These are phyloP conservation scores for Cyrtorhinus lividipennis DNA, from an alignment of 1,140 invertebrate species.

Conservation along the genomic window DNA sequence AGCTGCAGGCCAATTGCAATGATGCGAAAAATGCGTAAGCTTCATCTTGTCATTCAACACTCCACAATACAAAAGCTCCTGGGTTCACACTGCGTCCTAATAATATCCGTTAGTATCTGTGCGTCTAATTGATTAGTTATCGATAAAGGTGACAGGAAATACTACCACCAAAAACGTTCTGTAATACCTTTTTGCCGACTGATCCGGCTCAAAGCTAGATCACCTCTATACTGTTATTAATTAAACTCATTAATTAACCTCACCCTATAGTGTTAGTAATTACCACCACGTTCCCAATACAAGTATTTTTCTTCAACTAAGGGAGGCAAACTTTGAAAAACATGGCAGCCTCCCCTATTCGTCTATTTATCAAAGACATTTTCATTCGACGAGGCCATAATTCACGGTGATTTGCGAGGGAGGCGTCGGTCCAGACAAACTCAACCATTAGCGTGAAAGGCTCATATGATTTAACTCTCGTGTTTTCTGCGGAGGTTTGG, in stretches of 20 bases:
- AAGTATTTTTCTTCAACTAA: not conserved
- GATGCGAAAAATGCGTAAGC: too few relatives aligned
- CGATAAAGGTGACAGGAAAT: too few relatives aligned
- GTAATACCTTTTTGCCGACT: too few relatives aligned
- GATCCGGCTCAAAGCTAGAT: too few relatives aligned
- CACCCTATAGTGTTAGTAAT: not conserved
- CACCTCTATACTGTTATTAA: not conserved
- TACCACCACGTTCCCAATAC: not conserved
- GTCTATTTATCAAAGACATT: not conserved
- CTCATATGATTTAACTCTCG: not conserved
- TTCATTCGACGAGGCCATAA: not conserved
- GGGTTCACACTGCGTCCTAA: too few relatives aligned
- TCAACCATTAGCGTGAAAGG: not conserved
- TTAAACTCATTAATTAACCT: not conserved
- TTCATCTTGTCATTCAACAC: too few relatives aligned
- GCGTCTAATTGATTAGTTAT: too few relatives aligned
- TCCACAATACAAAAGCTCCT: too few relatives aligned
- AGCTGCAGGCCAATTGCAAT: too few relatives aligned
- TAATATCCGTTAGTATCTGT: too few relatives aligned
- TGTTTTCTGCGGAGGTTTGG: not conserved
- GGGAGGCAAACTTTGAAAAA: not conserved
- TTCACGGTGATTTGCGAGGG: not conserved
- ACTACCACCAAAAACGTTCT: too few relatives aligned
- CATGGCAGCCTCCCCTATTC: not conserved
- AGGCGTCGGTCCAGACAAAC: not conserved